These are phyloP conservation scores for Ctenoplectra terminalis DNA, from an alignment of 1,140 invertebrate genomes.

Conservation along the genomic window DNA sequence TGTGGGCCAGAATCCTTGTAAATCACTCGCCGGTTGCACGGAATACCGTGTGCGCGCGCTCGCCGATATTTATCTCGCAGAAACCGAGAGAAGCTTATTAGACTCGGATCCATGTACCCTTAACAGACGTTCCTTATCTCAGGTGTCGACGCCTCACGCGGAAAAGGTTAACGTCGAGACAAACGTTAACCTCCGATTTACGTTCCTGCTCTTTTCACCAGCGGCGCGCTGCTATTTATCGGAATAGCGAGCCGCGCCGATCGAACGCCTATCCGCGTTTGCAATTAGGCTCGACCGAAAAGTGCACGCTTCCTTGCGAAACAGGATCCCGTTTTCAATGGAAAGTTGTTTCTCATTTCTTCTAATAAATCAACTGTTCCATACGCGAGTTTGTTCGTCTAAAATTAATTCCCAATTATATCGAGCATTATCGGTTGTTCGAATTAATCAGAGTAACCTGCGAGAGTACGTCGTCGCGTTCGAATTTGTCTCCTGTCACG, in stretches of 20 bases:
- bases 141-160: conserved; percentile 51
- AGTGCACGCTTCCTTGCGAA: conserved; percentile 33
- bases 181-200: conserved; percentile 55
- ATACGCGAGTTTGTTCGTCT: too few species aligned
- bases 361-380: not conserved
- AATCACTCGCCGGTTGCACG: conserved; percentile 41
- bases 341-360: not conserved
- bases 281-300: conserved; percentile 35
- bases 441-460: too few species aligned
- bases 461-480: too few species aligned
- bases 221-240: conserved; percentile 25
- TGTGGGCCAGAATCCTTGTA: conserved; percentile 37
- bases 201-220: conserved; percentile 34
- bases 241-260: not conserved
- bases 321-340: conserved; percentile 5
- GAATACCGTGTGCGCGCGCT: conserved; percentile 27
- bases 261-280: conserved; percentile 36
- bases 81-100: conserved; percentile 57
- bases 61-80: conserved; percentile 51
- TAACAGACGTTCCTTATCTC: conserved; percentile 55
- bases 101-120: conserved; percentile 54
- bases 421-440: too few species aligned
- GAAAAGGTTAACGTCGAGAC: conserved; percentile 56
- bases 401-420: too few species aligned
- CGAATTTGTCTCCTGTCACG: too few species aligned